Percentiles rank a stretch among this genome's conserved stretches.
Conservation (phyloP, 2,113 vertebrate species). For the Entomyzon cyanotis region DNA sequence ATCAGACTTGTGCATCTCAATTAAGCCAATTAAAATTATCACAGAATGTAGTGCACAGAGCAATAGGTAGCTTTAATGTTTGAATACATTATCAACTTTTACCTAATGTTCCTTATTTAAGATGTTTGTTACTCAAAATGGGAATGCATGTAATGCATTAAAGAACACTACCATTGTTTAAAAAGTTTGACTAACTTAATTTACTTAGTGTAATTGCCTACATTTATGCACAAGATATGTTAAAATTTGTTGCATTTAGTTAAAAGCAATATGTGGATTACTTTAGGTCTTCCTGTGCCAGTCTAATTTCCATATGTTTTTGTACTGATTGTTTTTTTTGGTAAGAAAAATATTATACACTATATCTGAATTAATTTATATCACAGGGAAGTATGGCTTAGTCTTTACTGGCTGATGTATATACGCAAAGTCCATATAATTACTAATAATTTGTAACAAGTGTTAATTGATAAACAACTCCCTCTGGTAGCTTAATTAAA, state of each 20-base stretch:
- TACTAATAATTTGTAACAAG: conserved; percentile 89
- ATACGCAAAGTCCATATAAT: conserved; percentile 80
- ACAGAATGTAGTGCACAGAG: conserved; percentile 73
- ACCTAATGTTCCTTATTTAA: conserved; percentile 71
- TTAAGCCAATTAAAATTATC: conserved; percentile 89
- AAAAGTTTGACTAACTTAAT: background rate
- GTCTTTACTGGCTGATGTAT: conserved; percentile 65
- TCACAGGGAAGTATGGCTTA: conserved; percentile 49
- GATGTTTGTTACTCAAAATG: conserved; percentile 64
- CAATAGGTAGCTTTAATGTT: conserved; percentile 81
- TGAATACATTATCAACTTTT: conserved; percentile 80
- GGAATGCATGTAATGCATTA: conserved; percentile 14
- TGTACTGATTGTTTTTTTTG: background rate
- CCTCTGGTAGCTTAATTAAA: conserved; percentile 87
- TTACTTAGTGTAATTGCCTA: background rate
- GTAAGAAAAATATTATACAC: conserved; percentile 13
- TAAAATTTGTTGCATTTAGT: conserved; percentile 12
- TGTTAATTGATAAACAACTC: conserved; percentile 90
- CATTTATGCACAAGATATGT: background rate
- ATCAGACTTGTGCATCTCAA: conserved; percentile 85
- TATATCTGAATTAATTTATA: conserved; percentile 27
- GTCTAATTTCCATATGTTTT: background rate
- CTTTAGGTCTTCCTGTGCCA: conserved; percentile 5
- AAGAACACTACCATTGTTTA: background rate
- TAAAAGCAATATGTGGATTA: background rate